These are phyloP conservation scores for Nannobrachium achirus DNA, from an alignment of 2,113 vertebrate genomes.

Conservation along the genomic window DNA sequence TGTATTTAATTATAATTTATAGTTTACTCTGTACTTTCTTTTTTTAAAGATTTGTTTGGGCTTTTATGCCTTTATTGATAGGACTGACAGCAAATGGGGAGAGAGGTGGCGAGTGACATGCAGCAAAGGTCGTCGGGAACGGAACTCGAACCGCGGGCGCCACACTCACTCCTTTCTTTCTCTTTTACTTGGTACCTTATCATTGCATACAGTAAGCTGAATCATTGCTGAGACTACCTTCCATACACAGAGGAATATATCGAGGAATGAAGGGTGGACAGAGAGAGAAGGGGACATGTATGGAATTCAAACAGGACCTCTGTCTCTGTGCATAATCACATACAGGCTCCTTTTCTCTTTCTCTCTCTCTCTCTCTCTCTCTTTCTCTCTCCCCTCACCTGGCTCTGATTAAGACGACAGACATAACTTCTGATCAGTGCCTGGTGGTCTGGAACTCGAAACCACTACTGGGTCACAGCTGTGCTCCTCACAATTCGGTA, in stretches of 20 bases:
- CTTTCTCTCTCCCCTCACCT: slow-evolving; percentile 45
- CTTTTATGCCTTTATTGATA: no score
- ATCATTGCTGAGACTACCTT: background rate
- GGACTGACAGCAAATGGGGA: no score
- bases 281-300: slow-evolving; percentile 1
- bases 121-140: no score
- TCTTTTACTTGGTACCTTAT: no score
- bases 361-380: slow-evolving; percentile 6
- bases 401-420: slow-evolving; percentile 64
- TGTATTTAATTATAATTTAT: no score
- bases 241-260: background rate
- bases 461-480: slow-evolving; percentile 46
- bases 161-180: no score
- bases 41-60: no score
- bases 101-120: no score
- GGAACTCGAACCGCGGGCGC: no score
- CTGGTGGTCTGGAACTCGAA: slow-evolving; percentile 50
- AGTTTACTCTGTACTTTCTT: no score
- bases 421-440: slow-evolving; percentile 49
- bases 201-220: background rate
- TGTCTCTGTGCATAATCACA: slow-evolving; percentile 49
- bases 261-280: background rate
- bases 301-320: slow-evolving; percentile 41
- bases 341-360: slow-evolving; percentile 21
- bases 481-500: no score